A percentile compares a stretch with the other conserved stretches of the same genome.
These are phyloP conservation scores for Channa maculata DNA, from an alignment of 2,113 vertebrate species.

Conservation along the genomic window DNA sequence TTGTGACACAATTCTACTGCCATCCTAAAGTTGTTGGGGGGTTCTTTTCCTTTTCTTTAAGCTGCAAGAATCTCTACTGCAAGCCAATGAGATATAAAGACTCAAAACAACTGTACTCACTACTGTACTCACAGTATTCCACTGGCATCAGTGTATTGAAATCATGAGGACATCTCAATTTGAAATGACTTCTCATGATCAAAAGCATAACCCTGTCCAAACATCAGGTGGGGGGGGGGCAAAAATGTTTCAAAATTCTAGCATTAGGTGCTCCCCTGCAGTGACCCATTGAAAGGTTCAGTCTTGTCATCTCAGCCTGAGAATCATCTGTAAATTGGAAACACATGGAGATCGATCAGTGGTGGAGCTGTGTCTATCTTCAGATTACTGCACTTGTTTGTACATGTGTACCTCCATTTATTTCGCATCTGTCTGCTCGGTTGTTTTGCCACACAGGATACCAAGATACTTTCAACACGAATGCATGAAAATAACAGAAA, in stretches of 20 bases:
- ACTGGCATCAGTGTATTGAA: no score
- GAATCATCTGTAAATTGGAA: constrained; percentile 45
- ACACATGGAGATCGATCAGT: constrained; percentile 15
- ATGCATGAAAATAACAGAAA: background rate
- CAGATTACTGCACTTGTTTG: background rate
- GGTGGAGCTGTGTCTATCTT: background rate
- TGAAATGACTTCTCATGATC: no score
- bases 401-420: background rate
- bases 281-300: constrained; percentile 23
- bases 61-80: background rate
- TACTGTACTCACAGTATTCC: no score
- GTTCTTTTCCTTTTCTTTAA: background rate
- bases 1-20: constrained; percentile 15
- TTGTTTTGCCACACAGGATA: background rate
- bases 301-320: constrained; percentile 35
- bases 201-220: no score
- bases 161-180: no score
- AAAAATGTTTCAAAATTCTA: constrained; percentile 2
- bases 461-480: background rate
- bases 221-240: background rate
- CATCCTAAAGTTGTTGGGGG: background rate
- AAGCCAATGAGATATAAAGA: no score
- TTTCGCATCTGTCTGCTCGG: background rate
- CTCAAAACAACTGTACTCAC: no score
- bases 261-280: constrained; percentile 2